Evolutionary conservation across 2,113 vertebrate genomes (phyloP).

Genomic region (Suncus etruscus): DNA sequence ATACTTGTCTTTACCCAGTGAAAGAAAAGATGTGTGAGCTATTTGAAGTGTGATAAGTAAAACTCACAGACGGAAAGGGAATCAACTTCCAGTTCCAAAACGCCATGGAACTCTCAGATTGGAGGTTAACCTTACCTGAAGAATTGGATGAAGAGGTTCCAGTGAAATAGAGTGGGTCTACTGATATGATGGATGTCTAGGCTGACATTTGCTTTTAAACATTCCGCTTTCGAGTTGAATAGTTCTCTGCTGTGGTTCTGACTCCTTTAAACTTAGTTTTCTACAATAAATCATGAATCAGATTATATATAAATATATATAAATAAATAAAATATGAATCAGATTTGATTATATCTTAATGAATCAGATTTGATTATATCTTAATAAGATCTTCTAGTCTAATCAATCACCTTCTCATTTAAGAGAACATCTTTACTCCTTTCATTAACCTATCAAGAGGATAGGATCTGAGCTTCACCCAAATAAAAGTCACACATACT

Average conservation of each 20-base stretch:
- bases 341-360: no score
- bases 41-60: no score
- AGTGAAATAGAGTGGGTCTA: no score
- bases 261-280: not conserved
- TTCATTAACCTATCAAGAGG: not conserved
- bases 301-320: no score
- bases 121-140: no score
- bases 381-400: not conserved
- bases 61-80: no score
- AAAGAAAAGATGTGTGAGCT: no score
- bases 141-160: no score
- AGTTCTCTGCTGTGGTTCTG: not conserved
- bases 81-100: no score
- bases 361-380: not conserved
- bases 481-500: not conserved
- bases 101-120: no score
- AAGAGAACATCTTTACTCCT: not conserved
- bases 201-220: constrained; percentile 16
- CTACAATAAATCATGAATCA: not conserved
- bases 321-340: not conserved
- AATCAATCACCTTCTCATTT: not conserved
- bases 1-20: no score
- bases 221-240: not conserved
- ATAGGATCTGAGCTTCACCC: not conserved
- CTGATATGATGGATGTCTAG: not conserved